Evolutionary conservation across 30 jellyfish, hydroid and myxozoan species (phyloP).

Genomic region (Catostylus mosaicus): DNA sequence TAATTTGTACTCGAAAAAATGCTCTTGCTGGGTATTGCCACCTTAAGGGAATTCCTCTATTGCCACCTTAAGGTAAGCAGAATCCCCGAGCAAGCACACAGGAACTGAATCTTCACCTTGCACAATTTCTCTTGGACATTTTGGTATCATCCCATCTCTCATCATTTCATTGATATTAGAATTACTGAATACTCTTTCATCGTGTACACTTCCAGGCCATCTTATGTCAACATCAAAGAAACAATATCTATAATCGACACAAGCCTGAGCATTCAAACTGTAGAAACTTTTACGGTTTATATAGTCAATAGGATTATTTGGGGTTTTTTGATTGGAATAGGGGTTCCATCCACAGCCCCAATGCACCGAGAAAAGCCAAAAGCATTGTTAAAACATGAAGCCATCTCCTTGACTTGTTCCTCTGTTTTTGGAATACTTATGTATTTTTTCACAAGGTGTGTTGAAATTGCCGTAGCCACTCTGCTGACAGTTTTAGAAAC

Average conservation of each 20-base stretch:
- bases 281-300: conserved; percentile 29
- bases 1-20: conserved; percentile 23
- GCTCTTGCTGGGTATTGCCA: conserved; percentile 51
- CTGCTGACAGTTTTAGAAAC: too few relatives aligned
- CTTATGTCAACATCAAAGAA: conserved; percentile 38
- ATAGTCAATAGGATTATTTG: conserved; percentile 16
- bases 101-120: conserved; percentile 45
- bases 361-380: conserved; percentile 41
- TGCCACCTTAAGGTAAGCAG: conserved; percentile 31
- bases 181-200: conserved; percentile 43
- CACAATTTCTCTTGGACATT: conserved; percentile 35
- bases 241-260: conserved; percentile 30
- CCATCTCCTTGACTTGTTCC: conserved; percentile 30
- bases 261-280: conserved; percentile 45
- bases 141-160: conserved; percentile 54
- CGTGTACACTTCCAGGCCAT: conserved; percentile 62
- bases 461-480: conserved; percentile 10
- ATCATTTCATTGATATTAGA: conserved; percentile 33
- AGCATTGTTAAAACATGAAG: conserved; percentile 10
- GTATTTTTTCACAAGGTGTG: conserved; percentile 33
- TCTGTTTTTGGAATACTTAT: conserved; percentile 26
- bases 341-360: conserved; percentile 57
- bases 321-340: conserved; percentile 15
- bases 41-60: conserved; percentile 36
- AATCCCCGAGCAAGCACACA: conserved; percentile 48